Evolutionary conservation across 2,113 vertebrate species (phyloP).

Genomic region (Tetrax tetrax): DNA sequence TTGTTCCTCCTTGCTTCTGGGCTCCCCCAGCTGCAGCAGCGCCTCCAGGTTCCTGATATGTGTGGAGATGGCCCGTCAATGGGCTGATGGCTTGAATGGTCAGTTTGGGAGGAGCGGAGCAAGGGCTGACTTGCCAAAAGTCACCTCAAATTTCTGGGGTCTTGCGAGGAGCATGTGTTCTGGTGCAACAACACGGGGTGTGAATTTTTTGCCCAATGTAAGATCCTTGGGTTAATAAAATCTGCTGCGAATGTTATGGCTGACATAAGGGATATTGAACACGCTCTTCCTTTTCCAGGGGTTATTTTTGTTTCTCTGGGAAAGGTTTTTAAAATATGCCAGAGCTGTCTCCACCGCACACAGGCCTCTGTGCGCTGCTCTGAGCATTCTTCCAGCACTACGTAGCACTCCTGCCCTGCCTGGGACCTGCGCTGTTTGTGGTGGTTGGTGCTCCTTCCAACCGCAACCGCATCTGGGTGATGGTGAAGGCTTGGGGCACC

Average conservation of each 20-base stretch:
- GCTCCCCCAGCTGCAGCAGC: fast-evolving
- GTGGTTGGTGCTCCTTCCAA: neutral
- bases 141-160: neutral
- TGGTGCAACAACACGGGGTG: neutral
- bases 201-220: neutral
- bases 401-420: neutral
- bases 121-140: neutral
- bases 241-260: neutral
- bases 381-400: neutral
- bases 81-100: neutral
- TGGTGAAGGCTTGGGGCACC: neutral
- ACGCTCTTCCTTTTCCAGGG: neutral
- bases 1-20: neutral
- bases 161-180: neutral
- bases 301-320: neutral
- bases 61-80: fast-evolving
- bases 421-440: neutral
- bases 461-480: neutral
- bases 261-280: neutral
- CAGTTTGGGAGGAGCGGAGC: neutral
- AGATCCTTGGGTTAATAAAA: neutral
- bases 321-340: neutral
- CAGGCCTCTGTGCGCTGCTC: neutral
- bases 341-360: neutral
- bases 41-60: neutral